Percentiles rank a stretch among this genome's conserved stretches.
These are phyloP conservation scores for Cyrtorhinus lividipennis DNA, from an alignment of 1,140 invertebrate genomes.

Conservation along the genomic window DNA sequence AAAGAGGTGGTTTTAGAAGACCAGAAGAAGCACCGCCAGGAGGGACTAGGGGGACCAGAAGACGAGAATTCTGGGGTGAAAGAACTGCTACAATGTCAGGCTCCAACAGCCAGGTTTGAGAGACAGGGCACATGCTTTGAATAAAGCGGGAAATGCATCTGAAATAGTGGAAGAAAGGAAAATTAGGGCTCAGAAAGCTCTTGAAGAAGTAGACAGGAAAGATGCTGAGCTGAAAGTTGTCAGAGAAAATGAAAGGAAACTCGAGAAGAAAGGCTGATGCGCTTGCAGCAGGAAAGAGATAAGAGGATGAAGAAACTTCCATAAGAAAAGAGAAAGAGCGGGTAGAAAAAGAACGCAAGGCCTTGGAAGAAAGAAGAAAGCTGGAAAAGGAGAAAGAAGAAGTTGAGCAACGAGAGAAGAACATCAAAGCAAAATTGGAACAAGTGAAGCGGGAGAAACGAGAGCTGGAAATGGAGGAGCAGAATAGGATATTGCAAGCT, in stretches of 20 bases:
- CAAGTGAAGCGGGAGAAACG: not conserved
- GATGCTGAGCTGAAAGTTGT: not conserved
- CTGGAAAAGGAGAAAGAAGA: not conserved
- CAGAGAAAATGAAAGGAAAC: conserved; percentile 19
- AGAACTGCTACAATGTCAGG: no score
- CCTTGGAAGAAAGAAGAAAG: conserved; percentile 2
- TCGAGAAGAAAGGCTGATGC: conserved; percentile 13
- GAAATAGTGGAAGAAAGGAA: no score
- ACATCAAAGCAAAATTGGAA: conserved; percentile 11
- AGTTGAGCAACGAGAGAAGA: conserved; percentile 7
- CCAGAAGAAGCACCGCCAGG: no score
- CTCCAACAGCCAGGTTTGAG: no score
- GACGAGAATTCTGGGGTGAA: no score
- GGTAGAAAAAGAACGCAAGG: conserved; percentile 12
- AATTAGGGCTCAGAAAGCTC: no score
- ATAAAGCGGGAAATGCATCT: no score
- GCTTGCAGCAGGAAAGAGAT: conserved; percentile 8
- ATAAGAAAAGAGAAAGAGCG: conserved; percentile 5
- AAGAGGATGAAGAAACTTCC: conserved; percentile 4
- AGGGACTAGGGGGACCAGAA: no score
- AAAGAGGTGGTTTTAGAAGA: no score
- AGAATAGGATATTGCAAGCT: not conserved
- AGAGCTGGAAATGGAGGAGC: not conserved
- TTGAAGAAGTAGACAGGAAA: conserved; percentile 21
- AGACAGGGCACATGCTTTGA: no score